Conservation (phyloP, 2,797 vertebrate species). For the Poeciliopsis gracilis region DNA sequence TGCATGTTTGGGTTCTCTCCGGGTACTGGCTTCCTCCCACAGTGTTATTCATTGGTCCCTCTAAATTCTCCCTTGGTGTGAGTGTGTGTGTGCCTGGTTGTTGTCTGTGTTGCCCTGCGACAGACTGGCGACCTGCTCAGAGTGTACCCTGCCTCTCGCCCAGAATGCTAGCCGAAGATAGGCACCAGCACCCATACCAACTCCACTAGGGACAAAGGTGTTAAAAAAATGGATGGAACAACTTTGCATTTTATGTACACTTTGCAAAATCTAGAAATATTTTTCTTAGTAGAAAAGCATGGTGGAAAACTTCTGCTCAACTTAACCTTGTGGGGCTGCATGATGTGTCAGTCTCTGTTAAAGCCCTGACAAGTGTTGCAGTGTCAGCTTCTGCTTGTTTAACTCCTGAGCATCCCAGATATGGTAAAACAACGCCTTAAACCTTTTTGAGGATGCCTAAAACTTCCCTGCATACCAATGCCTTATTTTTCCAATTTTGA, state of each 20-base stretch:
- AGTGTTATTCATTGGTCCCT: no score
- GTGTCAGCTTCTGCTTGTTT: slow-evolving; percentile 20
- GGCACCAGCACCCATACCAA: no score
- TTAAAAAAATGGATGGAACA: no score
- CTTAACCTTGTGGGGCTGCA: background rate
- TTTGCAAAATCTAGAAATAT: background rate
- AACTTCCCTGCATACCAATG: background rate
- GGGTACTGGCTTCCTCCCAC: no score
- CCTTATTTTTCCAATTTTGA: slow-evolving; percentile 5
- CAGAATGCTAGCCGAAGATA: no score
- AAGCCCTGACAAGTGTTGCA: slow-evolving; percentile 22
- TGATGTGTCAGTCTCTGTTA: slow-evolving; percentile 33
- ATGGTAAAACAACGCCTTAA: slow-evolving; percentile 22
- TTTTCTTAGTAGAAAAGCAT: background rate
- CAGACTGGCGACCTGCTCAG: no score
- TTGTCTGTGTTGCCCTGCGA: no score
- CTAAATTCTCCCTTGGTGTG: no score
- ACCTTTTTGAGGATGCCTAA: slow-evolving; percentile 17
- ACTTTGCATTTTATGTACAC: background rate
- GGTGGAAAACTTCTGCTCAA: background rate
- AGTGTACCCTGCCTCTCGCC: no score
- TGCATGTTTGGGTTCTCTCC: no score
- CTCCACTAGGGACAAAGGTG: no score
- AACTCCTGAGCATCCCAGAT: slow-evolving; percentile 17
- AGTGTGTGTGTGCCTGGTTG: no score